Evolutionary conservation across 64 coral and sea anemone species (phyloP).

Genomic region (Dendrophyllia cribrosa): DNA sequence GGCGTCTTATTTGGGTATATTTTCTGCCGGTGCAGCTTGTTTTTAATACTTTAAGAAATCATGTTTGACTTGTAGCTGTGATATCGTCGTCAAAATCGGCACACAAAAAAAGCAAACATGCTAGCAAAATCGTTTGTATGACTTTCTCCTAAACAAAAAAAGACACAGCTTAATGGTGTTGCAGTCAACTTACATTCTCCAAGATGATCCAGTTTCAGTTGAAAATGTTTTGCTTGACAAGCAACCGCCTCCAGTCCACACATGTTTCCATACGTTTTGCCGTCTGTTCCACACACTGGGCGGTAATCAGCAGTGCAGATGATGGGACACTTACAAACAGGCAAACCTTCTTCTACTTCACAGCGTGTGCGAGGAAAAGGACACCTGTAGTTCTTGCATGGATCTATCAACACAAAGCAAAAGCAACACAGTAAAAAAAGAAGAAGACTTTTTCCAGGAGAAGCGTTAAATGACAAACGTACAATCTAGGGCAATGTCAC

Average conservation of each 20-base stretch:
- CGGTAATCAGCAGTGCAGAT: slow-evolving; percentile 10
- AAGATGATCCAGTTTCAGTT: not conserved
- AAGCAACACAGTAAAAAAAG: not conserved
- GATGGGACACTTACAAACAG: slow-evolving; percentile 26
- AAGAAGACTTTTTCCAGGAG: not conserved
- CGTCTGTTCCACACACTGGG: slow-evolving; percentile 69
- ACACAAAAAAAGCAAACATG: not conserved
- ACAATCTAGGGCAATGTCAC: too few species aligned
- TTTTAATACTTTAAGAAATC: too few species aligned
- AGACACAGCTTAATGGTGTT: too few species aligned
- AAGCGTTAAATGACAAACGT: too few species aligned
- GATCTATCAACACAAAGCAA: not conserved
- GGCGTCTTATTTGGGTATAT: too few species aligned
- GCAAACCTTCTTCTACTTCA: slow-evolving; percentile 3
- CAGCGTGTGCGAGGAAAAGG: slow-evolving; percentile 20
- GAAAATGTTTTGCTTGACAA: slow-evolving; percentile 41
- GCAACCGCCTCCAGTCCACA: slow-evolving; percentile 20
- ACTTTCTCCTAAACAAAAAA: not conserved
- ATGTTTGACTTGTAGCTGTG: too few species aligned
- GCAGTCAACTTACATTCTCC: slow-evolving; percentile 20
- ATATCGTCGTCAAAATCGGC: too few species aligned
- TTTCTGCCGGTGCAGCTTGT: too few species aligned
- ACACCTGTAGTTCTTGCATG: slow-evolving; percentile 25
- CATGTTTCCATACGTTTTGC: slow-evolving; percentile 49
- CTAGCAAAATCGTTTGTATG: not conserved